Conservation (phyloP, 2,113 vertebrate genomes). For the Plotosus lineatus region DNA sequence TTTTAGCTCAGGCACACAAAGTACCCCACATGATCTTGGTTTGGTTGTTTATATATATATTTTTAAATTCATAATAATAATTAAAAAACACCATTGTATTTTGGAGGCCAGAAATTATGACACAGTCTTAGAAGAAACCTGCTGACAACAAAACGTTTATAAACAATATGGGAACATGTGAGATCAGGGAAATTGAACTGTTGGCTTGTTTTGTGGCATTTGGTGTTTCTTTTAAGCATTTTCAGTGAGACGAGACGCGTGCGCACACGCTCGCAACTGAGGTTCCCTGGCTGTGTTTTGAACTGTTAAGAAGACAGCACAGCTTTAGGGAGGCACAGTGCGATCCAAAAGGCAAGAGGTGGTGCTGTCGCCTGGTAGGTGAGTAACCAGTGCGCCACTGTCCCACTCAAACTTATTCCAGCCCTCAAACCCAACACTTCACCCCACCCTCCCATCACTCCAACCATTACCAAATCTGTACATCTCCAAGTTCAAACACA, state of each 20-base stretch:
- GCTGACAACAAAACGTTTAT: not conserved
- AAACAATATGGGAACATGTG: slow-evolving; percentile 3
- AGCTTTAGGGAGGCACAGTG: slow-evolving; percentile 45
- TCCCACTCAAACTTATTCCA: slow-evolving; percentile 44
- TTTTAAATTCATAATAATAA: no score
- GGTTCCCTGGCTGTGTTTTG: slow-evolving; percentile 49
- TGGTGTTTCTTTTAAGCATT: slow-evolving; percentile 55
- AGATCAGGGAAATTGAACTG: slow-evolving; percentile 31
- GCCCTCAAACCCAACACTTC: slow-evolving; percentile 20
- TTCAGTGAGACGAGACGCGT: slow-evolving; percentile 53
- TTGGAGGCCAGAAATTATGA: not conserved
- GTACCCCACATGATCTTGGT: slow-evolving; percentile 39
- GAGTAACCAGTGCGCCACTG: slow-evolving; percentile 53
- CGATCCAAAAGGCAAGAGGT: slow-evolving; percentile 40
- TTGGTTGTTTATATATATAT: slow-evolving; percentile 4
- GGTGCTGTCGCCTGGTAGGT: slow-evolving; percentile 55
- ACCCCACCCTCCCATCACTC: not conserved
- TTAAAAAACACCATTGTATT: no score
- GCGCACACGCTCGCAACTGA: slow-evolving; percentile 41
- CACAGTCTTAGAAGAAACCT: not conserved
- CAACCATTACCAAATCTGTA: not conserved
- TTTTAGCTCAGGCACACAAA: slow-evolving; percentile 36
- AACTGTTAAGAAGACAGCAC: slow-evolving; percentile 49
- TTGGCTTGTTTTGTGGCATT: slow-evolving; percentile 60
- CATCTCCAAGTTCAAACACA: not conserved